Conservation (phyloP, 2,888 invertebrate genomes). For the Malthinus seriepunctatus region DNA sequence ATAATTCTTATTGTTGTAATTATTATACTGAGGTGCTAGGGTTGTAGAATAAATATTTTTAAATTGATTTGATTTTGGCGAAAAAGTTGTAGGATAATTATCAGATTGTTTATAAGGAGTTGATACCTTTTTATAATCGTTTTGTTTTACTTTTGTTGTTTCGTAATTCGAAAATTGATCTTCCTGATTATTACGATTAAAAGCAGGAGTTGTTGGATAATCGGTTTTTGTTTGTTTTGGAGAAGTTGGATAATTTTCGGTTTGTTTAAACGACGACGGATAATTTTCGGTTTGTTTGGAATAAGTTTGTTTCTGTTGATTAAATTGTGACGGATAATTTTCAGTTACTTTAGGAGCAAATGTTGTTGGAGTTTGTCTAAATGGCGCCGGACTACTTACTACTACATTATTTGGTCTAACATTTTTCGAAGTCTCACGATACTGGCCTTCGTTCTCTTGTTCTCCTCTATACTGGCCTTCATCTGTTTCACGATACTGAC, state of each 20-base stretch:
- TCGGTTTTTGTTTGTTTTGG: slow-evolving; percentile 34
- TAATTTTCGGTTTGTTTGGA: slow-evolving; percentile 19
- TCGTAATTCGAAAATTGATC: slow-evolving; percentile 29
- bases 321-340: slow-evolving; percentile 41
- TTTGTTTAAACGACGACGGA: slow-evolving; percentile 18
- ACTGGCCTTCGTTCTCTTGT: slow-evolving; percentile 5
- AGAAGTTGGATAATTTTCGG: slow-evolving; percentile 33
- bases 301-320: slow-evolving; percentile 25
- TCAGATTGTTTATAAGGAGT: slow-evolving; percentile 35
- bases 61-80: slow-evolving; percentile 40
- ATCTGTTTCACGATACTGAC: slow-evolving; percentile 26
- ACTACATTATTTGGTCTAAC: slow-evolving; percentile 32
- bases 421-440: slow-evolving; percentile 2
- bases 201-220: slow-evolving; percentile 34
- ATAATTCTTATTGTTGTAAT: too few relatives aligned
- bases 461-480: not conserved
- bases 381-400: slow-evolving; percentile 52
- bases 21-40: slow-evolving; percentile 47
- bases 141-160: slow-evolving; percentile 33
- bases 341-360: slow-evolving; percentile 38
- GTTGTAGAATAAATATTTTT: slow-evolving; percentile 41
- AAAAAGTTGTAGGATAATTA: slow-evolving; percentile 48
- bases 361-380: slow-evolving; percentile 43
- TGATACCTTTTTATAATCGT: slow-evolving; percentile 36
- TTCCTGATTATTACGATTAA: slow-evolving; percentile 15